Percentiles rank a stretch among this genome's conserved stretches.
Conservation (phyloP, 2,797 vertebrate genomes). For the Halcyon smyrnensis region DNA sequence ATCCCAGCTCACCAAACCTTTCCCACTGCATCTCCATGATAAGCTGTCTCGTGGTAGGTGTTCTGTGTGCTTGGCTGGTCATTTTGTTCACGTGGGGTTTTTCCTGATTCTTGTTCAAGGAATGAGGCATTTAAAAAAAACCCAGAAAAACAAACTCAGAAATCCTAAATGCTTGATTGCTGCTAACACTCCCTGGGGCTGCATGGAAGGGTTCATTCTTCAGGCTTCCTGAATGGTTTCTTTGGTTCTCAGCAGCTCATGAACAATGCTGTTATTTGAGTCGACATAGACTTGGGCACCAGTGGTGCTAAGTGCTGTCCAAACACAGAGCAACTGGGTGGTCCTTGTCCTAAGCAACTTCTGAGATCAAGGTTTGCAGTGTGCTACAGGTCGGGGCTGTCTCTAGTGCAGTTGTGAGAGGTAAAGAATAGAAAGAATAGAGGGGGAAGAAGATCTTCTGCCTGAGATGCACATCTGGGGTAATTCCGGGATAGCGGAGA, state of each 20-base stretch:
- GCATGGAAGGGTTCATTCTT: not conserved
- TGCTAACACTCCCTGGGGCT: not conserved
- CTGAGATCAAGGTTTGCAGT: not conserved
- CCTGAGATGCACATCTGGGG: not conserved
- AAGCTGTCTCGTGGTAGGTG: not conserved
- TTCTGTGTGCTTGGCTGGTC: not conserved
- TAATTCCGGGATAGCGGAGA: not conserved
- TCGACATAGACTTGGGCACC: not conserved
- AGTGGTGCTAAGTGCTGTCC: not conserved
- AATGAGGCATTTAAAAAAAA: not conserved
- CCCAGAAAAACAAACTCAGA: not conserved
- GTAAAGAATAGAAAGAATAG: not conserved
- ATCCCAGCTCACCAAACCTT: not conserved
- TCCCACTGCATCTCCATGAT: not conserved
- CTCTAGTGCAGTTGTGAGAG: not conserved
- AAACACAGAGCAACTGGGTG: not conserved
- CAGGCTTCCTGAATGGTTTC: not conserved
- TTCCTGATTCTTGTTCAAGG: not conserved
- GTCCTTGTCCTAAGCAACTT: not conserved
- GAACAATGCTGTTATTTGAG: not conserved
- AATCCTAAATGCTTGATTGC: not conserved
- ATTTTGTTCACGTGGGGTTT: rapidly evolving
- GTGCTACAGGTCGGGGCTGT: not conserved
- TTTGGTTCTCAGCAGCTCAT: not conserved
- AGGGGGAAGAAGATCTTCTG: not conserved